These are phyloP conservation scores for Pygocentrus nattereri DNA, from an alignment of 2,797 vertebrate species.

Conservation along the genomic window DNA sequence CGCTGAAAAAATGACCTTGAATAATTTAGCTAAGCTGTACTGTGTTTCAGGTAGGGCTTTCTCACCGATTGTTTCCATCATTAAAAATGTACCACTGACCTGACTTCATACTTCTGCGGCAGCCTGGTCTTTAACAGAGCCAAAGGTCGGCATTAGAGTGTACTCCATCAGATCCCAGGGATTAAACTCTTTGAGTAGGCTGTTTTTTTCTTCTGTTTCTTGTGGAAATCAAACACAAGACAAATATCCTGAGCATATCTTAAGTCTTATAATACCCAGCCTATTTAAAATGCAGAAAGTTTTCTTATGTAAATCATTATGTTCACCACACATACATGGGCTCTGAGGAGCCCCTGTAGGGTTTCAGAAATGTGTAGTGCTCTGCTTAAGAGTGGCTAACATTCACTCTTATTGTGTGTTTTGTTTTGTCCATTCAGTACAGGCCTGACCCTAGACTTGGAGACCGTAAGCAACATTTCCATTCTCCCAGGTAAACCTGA, in stretches of 20 bases:
- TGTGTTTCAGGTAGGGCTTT: constrained; percentile 44
- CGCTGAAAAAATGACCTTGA: constrained; percentile 46
- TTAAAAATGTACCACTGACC: constrained; percentile 65
- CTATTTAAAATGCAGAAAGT: neutral
- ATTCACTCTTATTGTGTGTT: neutral
- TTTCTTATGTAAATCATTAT: neutral
- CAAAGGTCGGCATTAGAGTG: constrained; percentile 28
- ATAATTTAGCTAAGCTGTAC: constrained; percentile 59
- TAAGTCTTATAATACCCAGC: neutral
- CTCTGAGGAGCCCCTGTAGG: neutral
- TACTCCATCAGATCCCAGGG: neutral
- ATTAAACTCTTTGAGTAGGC: neutral
- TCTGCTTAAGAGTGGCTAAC: neutral
- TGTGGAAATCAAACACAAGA: neutral
- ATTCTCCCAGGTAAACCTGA: neutral
- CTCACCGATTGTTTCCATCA: constrained; percentile 62
- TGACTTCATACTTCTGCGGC: constrained; percentile 47
- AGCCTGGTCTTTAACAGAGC: constrained; percentile 33
- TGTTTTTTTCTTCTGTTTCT: neutral
- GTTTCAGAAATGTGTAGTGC: neutral
- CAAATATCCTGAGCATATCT: neutral
- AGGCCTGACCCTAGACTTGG: no score
- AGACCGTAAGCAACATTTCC: no score
- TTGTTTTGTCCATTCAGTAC: neutral
- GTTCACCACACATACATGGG: neutral